Evolutionary conservation across 2,797 vertebrate genomes (phyloP), one percentile per base, ranked within the genome.

Genomic region (Champsocephalus gunnari): DNA sequence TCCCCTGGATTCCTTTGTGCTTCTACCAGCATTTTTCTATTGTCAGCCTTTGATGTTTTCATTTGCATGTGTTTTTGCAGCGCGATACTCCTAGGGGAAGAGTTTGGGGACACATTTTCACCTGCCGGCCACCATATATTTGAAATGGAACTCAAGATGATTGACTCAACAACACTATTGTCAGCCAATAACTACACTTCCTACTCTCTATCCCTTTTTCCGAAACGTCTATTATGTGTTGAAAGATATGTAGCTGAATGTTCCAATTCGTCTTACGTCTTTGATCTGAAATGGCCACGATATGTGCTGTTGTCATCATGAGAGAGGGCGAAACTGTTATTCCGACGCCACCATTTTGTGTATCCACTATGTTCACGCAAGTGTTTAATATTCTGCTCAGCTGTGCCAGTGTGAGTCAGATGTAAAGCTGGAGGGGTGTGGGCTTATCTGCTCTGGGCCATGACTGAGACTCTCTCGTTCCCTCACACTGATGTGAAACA

Each of bases 381-480:
- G 72, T 67, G 62, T 89, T 93, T 92, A 90, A 89, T 92, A 93
- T 93, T 92, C 90, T 84, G 90, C 86, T 92, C 92, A 92, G 92
- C 91, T 94, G 90, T 86, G 82, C 80, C 81, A 83, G 82, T 72
- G 79, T 93, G 90, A 72, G 24, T 24, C 24, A 3, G 2, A 21
- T 24, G 24, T 24, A 24, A 24, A 75, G 81, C 89, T 85, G 75
- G 80, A 88, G 84, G 84, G 83, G 54, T 73, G 64, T 82, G 74
- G 73, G 71, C 73, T 70, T 64, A 77, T 85, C 68, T 80, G 89
- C 88, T 89, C 56, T 21, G 69, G 83, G 91, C 75, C 75, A 58
- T 21, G 55, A 80, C 79, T 73, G 69, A 80, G 76, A 68, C 64
- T 51, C 16, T 75, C 41, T 70, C 49, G 77, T 62, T 11, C 14